These are phyloP conservation scores for Helleia helle DNA, from an alignment of 2,888 invertebrate species.

Conservation along the genomic window DNA sequence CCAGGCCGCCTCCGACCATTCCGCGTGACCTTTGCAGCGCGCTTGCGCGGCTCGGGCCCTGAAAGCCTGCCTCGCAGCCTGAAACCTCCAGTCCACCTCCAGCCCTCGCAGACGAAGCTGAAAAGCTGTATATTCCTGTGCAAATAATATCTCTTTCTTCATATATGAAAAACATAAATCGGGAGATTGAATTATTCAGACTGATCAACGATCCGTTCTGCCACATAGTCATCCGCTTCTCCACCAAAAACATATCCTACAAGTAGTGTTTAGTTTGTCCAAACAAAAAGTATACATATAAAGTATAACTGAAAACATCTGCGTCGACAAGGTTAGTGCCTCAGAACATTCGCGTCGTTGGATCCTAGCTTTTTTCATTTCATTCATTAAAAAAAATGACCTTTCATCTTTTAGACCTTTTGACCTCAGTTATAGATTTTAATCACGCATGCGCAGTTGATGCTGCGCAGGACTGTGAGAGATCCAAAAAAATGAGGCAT, in stretches of 20 bases:
- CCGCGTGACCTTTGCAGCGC: conserved; percentile 42
- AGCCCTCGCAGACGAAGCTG: conserved; percentile 18
- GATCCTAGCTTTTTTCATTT: not conserved
- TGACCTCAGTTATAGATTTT: conserved; percentile 31
- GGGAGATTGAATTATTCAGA: conserved; percentile 22
- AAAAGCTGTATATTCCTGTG: conserved; percentile 18
- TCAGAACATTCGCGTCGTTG: not conserved
- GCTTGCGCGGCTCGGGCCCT: conserved; percentile 42
- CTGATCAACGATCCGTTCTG: conserved; percentile 44
- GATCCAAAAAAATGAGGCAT: not conserved
- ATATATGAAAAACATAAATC: conserved; percentile 61
- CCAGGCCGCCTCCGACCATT: conserved; percentile 30
- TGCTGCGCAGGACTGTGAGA: conserved; percentile 15
- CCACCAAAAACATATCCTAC: conserved; percentile 64
- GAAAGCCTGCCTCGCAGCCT: conserved; percentile 28
- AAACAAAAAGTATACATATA: too few relatives aligned
- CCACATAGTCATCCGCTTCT: conserved; percentile 57
- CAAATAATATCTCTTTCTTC: conserved; percentile 20
- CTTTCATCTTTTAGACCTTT: conserved; percentile 18
- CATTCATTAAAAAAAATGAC: not conserved
- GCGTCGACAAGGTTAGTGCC: conserved; percentile 6
- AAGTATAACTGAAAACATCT: not conserved
- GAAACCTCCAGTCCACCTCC: conserved; percentile 32
- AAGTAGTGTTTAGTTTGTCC: conserved; percentile 54
- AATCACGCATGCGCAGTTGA: conserved; percentile 27